Conservation (phyloP, 2,113 vertebrate genomes). For the Bubo blakistoni region DNA sequence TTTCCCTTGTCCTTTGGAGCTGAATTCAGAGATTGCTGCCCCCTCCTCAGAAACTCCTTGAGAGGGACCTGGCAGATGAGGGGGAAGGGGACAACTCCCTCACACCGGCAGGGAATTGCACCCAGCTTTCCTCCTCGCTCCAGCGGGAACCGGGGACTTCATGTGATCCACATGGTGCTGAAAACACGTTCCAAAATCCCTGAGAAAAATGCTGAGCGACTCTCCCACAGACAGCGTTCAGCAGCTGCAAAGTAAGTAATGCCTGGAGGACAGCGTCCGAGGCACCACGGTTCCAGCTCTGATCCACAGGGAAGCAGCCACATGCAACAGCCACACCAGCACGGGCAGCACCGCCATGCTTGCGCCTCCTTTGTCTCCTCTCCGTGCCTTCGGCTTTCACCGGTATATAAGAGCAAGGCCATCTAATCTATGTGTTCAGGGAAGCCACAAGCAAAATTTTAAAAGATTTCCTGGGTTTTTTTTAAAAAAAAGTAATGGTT, state of each 20-base stretch:
- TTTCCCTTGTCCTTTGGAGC: not conserved
- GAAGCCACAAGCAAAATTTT: not conserved
- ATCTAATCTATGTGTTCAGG: not conserved
- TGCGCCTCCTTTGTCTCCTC: not conserved
- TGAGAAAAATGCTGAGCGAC: not conserved
- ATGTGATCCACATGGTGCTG: not conserved
- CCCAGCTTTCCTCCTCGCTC: not conserved
- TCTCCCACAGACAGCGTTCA: not conserved
- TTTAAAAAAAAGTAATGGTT: not conserved
- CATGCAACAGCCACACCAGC: accelerated
- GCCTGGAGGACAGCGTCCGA: accelerated
- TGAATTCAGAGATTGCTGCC: not conserved
- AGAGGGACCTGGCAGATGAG: not conserved
- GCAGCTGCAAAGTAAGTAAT: not conserved
- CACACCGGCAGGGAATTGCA: not conserved
- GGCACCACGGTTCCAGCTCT: accelerated
- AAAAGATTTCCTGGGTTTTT: not conserved
- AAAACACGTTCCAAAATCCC: not conserved
- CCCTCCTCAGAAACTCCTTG: not conserved
- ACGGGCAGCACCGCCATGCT: accelerated
- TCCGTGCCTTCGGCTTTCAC: not conserved
- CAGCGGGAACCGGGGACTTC: not conserved
- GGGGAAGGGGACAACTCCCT: not conserved
- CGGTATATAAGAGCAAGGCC: not conserved
- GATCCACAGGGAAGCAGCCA: accelerated